Base-by-base conservation (phyloP, 64 coral and sea anemone genomes). In the Montipora sp. region DNA sequence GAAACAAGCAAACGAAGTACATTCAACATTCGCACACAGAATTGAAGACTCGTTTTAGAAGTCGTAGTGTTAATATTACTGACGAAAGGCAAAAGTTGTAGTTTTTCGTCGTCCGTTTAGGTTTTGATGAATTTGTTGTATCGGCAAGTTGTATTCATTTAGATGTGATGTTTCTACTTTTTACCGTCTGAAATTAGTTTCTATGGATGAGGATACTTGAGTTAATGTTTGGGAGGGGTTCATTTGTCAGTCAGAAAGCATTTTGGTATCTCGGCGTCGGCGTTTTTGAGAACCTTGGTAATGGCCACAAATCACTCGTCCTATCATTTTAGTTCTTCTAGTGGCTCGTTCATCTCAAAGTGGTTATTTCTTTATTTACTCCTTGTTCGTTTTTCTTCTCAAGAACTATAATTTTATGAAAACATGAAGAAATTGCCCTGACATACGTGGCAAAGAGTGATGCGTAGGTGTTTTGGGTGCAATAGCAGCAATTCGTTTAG, bases 241-340 rank as follows among this genome's bases (percentile, higher is more conserved):
- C 65, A 85, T 85, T 85, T 85, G 82, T 85, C 63, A 85, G 82
- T 47, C 43, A 84, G 4, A 11, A 24, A 48, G 3, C 51, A 63
- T 55, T 10, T 10, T 55, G 13, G 60, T 57, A 8, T 57, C 11
- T 8, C 6, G 53, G 53, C 53, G 11, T 15, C 36, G 36, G 36
- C 36, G 36, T 63, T 14, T 11, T 63, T 63, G 60, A 63, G 60
- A 12, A 63, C 11, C 60, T 63, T 12, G 8, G 60, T 12, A 15
- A 15, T 14, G 11, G 13, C 8, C 9, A 12, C 0, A 15, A 63
- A 14, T 63, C 60, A 14, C 13, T 63, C 53, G 7, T 57, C 53
- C 53, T 57, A 6, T 63, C 14, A 15, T 15, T 63, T 63, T 63
- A 12, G 9, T 63, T 16, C 13, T 63, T 57, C 53, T 57, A 13